Evolutionary conservation across 1,140 invertebrate genomes (phyloP).

Genomic region (Tetramorium simillimum): DNA sequence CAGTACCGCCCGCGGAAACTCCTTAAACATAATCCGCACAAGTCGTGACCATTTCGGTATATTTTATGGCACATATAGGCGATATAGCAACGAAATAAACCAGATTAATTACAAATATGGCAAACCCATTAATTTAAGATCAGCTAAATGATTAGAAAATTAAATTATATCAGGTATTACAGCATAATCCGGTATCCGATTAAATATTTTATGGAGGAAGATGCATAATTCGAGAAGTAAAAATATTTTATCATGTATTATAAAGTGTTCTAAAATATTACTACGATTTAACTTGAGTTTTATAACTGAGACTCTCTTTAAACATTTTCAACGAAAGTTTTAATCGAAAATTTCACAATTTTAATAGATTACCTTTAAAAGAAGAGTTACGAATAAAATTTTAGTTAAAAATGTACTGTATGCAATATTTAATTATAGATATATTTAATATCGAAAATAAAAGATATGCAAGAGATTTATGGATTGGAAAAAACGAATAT

Average conservation of each 20-base stretch:
- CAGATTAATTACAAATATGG: conserved; percentile 14
- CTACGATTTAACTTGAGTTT: not conserved
- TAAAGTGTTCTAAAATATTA: not conserved
- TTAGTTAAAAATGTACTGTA: not conserved
- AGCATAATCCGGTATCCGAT: not conserved
- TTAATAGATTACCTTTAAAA: not conserved
- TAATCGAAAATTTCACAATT: not conserved
- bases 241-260: not conserved
- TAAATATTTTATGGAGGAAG: not conserved
- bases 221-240: not conserved
- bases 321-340: not conserved
- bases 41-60: conserved; percentile 10
- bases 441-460: conserved; percentile 23
- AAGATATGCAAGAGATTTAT: not conserved
- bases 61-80: not conserved
- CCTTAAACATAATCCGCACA: conserved; percentile 43
- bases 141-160: not conserved
- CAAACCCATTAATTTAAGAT: not conserved
- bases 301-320: not conserved
- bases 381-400: not conserved
- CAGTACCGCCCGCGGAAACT: conserved; percentile 13
- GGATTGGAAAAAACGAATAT: not conserved
- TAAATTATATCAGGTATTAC: not conserved
- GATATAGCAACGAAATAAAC: not conserved
- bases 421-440: not conserved